Evolutionary conservation across 2,888 invertebrate genomes (phyloP), one percentile per base, ranked within the genome.

Genomic region (Clostera curtula): DNA sequence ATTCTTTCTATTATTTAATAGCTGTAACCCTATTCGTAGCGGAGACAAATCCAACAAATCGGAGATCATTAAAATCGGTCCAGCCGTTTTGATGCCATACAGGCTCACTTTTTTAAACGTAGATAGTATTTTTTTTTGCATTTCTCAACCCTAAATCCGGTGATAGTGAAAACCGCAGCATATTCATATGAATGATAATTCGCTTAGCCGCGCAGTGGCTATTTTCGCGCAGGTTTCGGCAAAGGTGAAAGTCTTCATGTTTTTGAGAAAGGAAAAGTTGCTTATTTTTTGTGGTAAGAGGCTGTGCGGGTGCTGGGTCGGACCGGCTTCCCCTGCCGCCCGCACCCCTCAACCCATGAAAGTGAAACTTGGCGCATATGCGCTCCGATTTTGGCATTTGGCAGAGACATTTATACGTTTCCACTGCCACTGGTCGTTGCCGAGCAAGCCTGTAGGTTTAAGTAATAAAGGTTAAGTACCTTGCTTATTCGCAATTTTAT

Each of bases 261-360:
- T 76, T 75, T 80, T 76, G 70, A 74, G 82, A 80, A 82, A 80
- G 80, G 71, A 79, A 79, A 79, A 77, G 80, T 76, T 69, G 70
- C 66, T 69, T 64, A 69, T 74, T 76, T 79, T 79, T 73, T 73
- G 68, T 68, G 55, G 62, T 56, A 59, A 61, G 66, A 62, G 57
- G 67, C 59, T 58, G 64, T 70, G 60, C 65, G 73, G 74, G 35
- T 31, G 71, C 73, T 49, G 67, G 67, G 52, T 67, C 65, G 52
- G 32, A 19, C 36, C 36, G 35, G 36, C 29, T 18, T 30, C 28
- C 33, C 14, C 9, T 8, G 31, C 27, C 36, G 23, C 28, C 29
- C 24, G 31, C n/a, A 27, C 23, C 25, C 31, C 20, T 21, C 26
- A 21, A 28, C 47, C 43, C 45, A 57, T 56, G 75, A 73, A 77